Percentiles rank a stretch among this genome's conserved stretches.
Evolutionary conservation across 2,113 vertebrate genomes (phyloP).

Genomic region (Poeciliopsis prolifica): DNA sequence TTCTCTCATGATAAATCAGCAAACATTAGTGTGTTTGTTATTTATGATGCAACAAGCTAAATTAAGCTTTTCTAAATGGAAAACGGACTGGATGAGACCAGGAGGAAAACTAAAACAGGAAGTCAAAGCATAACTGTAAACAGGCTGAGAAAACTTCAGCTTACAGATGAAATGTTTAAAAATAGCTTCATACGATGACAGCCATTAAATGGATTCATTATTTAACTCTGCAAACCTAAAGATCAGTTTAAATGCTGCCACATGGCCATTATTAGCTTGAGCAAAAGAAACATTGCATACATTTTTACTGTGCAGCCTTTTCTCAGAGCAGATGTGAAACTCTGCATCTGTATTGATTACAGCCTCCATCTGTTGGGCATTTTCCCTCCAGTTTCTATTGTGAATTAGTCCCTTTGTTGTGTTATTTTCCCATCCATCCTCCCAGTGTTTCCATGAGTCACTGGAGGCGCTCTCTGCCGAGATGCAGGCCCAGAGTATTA

Average conservation of each 20-base stretch:
- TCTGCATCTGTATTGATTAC: constrained; percentile 68
- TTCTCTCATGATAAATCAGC: not conserved
- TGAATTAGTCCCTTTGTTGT: constrained; percentile 74
- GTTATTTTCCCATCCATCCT: constrained; percentile 54
- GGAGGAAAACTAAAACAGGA: no score
- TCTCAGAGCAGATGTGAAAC: constrained; percentile 55
- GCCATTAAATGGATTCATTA: not conserved
- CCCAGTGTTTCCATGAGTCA: constrained; percentile 73
- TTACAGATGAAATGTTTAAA: not conserved
- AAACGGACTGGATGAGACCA: not conserved
- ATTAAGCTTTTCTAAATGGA: not conserved
- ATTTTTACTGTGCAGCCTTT: constrained; percentile 19
- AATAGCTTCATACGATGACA: not conserved
- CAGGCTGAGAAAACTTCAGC: not conserved
- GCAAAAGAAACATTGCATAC: not conserved
- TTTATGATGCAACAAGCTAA: not conserved
- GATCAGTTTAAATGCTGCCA: not conserved
- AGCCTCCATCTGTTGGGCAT: constrained; percentile 73
- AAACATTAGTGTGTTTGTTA: not conserved
- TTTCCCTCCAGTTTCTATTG: constrained; percentile 62
- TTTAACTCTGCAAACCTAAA: not conserved
- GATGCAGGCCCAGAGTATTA: constrained; percentile 51
- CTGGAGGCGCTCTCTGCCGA: constrained; percentile 32
- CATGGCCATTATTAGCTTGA: not conserved
- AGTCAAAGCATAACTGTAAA: no score